Base-by-base conservation (phyloP, 2,797 vertebrate genomes). In the Anas bernieri region DNA sequence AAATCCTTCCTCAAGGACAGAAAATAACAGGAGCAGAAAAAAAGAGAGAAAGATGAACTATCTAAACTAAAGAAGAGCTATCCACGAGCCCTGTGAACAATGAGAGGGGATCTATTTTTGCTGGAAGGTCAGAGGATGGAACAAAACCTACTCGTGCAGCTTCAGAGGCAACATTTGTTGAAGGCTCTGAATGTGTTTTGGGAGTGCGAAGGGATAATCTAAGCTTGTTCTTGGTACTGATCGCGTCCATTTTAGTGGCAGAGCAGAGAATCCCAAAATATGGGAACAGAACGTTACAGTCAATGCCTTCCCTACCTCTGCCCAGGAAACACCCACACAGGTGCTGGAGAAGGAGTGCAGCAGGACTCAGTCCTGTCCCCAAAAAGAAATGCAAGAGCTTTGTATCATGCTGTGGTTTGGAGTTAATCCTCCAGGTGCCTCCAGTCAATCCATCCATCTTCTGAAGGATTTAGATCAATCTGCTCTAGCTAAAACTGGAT, bases 141-240 rank as follows among this genome's bases (percentile, higher is more conserved):
- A 96, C 91, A 96, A 92, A 92, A 86, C 50, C 93, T 94, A 73
- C 86, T 92, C 87, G 63, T 56, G 62, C 91, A 81, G 43, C 73
- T 88, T 81, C 85, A 84, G 91, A 69, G 76, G 46, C 83, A 86
- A 83, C 76, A 74, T 81, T 96, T 89, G 66, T 92, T 91, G 66
- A 81, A 92, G 77, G 76, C 89, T 91, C 69, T 45, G 76, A 93
- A 83, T 31, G 43, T 75, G 70, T 93, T 93, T 88, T 78, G 43
- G 69, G 63, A 92, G 50, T 50, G 55, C n/a, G 67, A 83, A 91
- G 46, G 55, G 74, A 83, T 89, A 93, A 89, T 62, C 82, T 78
- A 92, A 86, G 17, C 81, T 91, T 86, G 26, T 81, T 94, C 94
- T 89, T 93, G 43, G 69, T 83, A 87, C 91, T 89, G 75, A 87